These are phyloP conservation scores for Platerodrilus igneus DNA, from an alignment of 2,888 invertebrate species.

Conservation along the genomic window DNA sequence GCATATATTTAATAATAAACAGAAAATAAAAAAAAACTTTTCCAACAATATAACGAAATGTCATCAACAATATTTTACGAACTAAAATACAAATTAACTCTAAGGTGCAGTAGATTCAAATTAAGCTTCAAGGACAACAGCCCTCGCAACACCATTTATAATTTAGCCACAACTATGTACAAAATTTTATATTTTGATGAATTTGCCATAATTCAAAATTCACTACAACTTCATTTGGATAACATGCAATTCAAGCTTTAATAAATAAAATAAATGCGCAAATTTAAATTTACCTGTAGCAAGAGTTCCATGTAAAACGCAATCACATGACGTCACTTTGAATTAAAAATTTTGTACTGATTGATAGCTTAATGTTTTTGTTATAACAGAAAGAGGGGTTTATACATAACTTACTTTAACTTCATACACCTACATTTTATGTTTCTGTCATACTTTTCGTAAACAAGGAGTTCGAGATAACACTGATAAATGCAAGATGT, in stretches of 20 bases:
- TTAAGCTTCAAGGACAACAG: slow-evolving; percentile 23
- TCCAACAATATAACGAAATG: too few relatives aligned
- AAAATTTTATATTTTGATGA: too few relatives aligned
- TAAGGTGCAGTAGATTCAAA: slow-evolving; percentile 18
- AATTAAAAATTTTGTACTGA: slow-evolving; percentile 39
- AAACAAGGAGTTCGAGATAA: slow-evolving; percentile 32
- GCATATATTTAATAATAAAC: slow-evolving; percentile 27
- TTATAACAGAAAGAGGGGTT: slow-evolving; percentile 34
- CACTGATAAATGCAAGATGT: slow-evolving; percentile 43
- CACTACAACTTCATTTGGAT: too few relatives aligned
- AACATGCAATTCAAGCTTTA: too few relatives aligned
- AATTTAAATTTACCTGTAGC: slow-evolving; percentile 43
- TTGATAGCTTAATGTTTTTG: slow-evolving; percentile 31
- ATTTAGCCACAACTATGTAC: slow-evolving; percentile 10
- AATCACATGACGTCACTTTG: slow-evolving; percentile 48
- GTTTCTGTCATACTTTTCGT: slow-evolving; percentile 44
- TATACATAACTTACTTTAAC: slow-evolving; percentile 29
- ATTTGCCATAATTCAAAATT: too few relatives aligned
- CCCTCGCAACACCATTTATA: slow-evolving; percentile 10
- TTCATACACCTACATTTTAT: slow-evolving; percentile 35
- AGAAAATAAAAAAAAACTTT: slow-evolving; percentile 17
- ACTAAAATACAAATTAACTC: slow-evolving; percentile 8
- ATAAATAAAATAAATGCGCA: too few relatives aligned
- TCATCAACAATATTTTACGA: slow-evolving; percentile 8
- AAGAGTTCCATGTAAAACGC: slow-evolving; percentile 44